Evolutionary conservation across 2,797 vertebrate species (phyloP).

Genomic region (Sebastes reedi): DNA sequence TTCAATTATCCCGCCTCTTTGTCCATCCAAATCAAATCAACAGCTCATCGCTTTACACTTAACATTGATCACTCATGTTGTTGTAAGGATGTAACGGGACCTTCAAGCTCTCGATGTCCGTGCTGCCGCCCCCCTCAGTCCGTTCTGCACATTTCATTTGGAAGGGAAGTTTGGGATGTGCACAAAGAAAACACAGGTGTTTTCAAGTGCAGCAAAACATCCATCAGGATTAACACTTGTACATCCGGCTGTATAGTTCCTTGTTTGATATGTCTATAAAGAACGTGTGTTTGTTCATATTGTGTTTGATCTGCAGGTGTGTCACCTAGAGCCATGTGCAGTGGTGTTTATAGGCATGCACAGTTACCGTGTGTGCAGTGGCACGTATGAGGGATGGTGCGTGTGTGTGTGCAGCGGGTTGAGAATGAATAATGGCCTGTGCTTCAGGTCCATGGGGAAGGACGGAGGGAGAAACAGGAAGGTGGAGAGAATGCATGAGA

Average conservation of each 20-base stretch:
- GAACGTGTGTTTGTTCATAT: not conserved
- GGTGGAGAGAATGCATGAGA: not conserved
- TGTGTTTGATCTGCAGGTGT: slow-evolving; percentile 15
- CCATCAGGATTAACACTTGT: not conserved
- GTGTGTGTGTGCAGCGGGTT: not conserved
- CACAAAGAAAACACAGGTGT: not conserved
- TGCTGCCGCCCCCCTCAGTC: not conserved
- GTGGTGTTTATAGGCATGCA: not conserved
- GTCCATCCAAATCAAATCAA: not conserved
- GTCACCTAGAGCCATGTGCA: not conserved
- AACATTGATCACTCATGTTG: not conserved
- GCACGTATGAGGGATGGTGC: not conserved
- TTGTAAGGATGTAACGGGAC: not conserved
- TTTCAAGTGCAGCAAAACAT: not conserved
- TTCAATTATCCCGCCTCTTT: not conserved
- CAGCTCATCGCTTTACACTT: not conserved
- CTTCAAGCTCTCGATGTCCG: not conserved
- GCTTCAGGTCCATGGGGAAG: slow-evolving; percentile 21
- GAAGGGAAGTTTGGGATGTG: not conserved
- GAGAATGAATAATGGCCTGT: slow-evolving; percentile 32
- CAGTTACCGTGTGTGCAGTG: not conserved
- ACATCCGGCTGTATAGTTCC: not conserved
- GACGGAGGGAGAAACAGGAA: slow-evolving; percentile 7
- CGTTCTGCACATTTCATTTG: not conserved
- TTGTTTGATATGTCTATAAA: not conserved